Percentiles rank a stretch among this genome's conserved stretches.
Conservation (phyloP, 2,888 invertebrate species). For the Folsomia manolachei region DNA sequence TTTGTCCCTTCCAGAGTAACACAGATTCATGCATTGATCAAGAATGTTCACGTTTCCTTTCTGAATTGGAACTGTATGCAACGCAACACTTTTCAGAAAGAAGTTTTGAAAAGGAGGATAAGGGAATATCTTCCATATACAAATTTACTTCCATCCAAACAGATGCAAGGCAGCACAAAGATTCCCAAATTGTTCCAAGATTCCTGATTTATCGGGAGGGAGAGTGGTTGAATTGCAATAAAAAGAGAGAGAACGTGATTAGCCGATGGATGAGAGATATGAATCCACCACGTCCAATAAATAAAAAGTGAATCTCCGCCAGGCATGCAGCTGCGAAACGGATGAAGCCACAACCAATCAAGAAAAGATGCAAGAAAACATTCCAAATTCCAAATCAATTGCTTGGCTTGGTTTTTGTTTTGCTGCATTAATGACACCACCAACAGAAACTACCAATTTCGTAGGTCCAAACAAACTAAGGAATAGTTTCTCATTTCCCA, state of each 20-base stretch:
- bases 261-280: constrained; percentile 13
- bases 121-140: too few species aligned
- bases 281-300: constrained; percentile 11
- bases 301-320: constrained; percentile 20
- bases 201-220: too few species aligned
- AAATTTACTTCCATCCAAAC: too few species aligned
- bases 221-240: not conserved
- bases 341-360: not conserved
- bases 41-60: too few species aligned
- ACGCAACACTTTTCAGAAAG: too few species aligned
- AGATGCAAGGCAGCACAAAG: too few species aligned
- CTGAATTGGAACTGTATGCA: too few species aligned
- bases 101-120: too few species aligned
- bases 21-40: too few species aligned
- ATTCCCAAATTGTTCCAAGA: too few species aligned
- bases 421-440: not conserved
- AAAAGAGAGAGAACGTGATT: constrained; percentile 1
- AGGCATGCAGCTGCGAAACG: constrained; percentile 20
- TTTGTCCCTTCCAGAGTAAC: not conserved
- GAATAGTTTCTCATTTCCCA: not conserved
- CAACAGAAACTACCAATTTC: not conserved
- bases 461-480: not conserved
- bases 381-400: not conserved
- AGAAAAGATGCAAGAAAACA: constrained; percentile 7
- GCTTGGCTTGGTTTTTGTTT: too few species aligned